Conservation (phyloP, 1,140 invertebrate genomes). For the Drosophila simulans region DNA sequence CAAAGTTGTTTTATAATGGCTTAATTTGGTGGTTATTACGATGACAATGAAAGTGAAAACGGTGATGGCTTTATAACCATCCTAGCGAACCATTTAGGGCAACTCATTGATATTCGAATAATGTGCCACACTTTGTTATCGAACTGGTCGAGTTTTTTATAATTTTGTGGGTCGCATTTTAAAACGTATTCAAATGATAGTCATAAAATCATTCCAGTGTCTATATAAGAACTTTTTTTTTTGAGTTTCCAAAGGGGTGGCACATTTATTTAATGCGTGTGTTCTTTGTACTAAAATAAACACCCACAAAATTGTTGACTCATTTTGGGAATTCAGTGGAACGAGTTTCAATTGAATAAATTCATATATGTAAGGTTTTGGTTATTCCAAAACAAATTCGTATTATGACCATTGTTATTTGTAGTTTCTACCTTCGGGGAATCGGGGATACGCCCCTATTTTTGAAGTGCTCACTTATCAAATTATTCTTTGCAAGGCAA, state of each 20-base stretch:
- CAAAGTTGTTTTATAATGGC: not conserved
- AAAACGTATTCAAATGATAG: slow-evolving; percentile 34
- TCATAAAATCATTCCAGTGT: slow-evolving; percentile 3
- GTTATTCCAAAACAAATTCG: slow-evolving; percentile 15
- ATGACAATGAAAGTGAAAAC: slow-evolving; percentile 35
- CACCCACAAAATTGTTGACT: slow-evolving; percentile 27
- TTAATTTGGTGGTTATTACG: slow-evolving; percentile 3
- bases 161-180: slow-evolving; percentile 28
- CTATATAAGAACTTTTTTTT: slow-evolving; percentile 4
- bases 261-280: not conserved
- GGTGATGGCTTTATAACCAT: not conserved
- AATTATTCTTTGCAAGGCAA: slow-evolving; percentile 6
- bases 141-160: slow-evolving; percentile 38
- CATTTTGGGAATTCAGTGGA: slow-evolving; percentile 34
- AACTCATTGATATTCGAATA: slow-evolving; percentile 39
- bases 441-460: slow-evolving; percentile 19
- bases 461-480: slow-evolving; percentile 21
- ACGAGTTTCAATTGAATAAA: slow-evolving; percentile 36
- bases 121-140: slow-evolving; percentile 21
- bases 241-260: slow-evolving; percentile 10
- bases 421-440: slow-evolving; percentile 17
- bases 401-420: slow-evolving; percentile 29
- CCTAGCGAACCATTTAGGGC: not conserved
- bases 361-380: not conserved
- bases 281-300: slow-evolving; percentile 33